Conservation (phyloP, 2,113 vertebrate genomes). For the Pleuronectes platessa region DNA sequence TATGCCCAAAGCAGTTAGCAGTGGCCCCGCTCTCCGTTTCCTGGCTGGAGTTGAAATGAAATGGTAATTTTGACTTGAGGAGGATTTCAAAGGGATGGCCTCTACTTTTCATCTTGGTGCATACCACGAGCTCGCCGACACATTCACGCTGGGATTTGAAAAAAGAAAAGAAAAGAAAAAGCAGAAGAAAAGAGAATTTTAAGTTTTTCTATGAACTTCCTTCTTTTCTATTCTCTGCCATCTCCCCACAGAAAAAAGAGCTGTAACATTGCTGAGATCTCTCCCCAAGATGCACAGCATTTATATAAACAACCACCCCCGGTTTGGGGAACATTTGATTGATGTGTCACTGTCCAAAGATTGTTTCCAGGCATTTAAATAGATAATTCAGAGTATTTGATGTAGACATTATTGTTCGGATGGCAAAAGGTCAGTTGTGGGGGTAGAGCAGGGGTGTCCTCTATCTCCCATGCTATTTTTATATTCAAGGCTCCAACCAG, state of each 20-base stretch:
- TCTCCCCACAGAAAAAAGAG: constrained; percentile 71
- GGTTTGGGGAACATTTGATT: constrained; percentile 69
- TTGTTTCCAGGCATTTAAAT: constrained; percentile 80
- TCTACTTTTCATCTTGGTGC: constrained; percentile 82
- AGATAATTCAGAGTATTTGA: constrained; percentile 74
- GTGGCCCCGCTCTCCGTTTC: constrained; percentile 79
- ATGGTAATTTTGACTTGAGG: constrained; percentile 88
- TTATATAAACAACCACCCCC: constrained; percentile 79
- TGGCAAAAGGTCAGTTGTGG: constrained; percentile 65
- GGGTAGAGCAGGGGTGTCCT: constrained; percentile 69
- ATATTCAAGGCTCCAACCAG: constrained; percentile 58
- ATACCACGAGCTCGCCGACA: constrained; percentile 80
- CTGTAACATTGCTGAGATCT: constrained; percentile 69
- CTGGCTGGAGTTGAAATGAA: constrained; percentile 86
- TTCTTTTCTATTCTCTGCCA: constrained; percentile 64
- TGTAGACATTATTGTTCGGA: constrained; percentile 64
- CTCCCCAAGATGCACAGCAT: constrained; percentile 74
- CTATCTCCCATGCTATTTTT: constrained; percentile 68
- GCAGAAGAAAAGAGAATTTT: constrained; percentile 67
- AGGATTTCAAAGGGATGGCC: constrained; percentile 86
- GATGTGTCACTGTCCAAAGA: constrained; percentile 78
- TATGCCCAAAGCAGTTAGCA: constrained; percentile 84
- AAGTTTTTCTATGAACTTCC: constrained; percentile 75
- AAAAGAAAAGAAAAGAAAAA: constrained; percentile 19
- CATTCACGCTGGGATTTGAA: constrained; percentile 77